Base-by-base conservation (phyloP, 2,797 vertebrate genomes). In the Hypotaenidia okinawae region DNA sequence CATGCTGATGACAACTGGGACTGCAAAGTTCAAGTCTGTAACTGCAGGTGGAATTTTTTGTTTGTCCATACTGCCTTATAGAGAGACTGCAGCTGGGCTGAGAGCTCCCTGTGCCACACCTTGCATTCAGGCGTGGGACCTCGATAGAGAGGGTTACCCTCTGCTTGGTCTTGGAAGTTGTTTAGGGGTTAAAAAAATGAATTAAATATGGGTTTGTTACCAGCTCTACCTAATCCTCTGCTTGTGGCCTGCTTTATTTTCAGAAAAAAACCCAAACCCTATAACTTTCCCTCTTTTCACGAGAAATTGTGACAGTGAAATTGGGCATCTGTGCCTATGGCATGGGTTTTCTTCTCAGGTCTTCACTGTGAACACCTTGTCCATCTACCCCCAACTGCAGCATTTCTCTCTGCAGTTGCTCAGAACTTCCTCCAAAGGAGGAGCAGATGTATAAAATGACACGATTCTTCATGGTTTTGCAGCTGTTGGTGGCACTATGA, bases 401-500 rank as follows among this genome's bases (percentile, higher is more conserved):
- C 37, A 5, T 52, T 90, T 64, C 41, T 84, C 49, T 80, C 28
- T 90, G 72, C 86, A 66, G 75, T 87, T 94, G 86, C 80, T 80
- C 70, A 75, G 74, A 84, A 61, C 61, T 87, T 87, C 54, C 54
- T 92, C 32, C 2, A 1, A 87, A 68, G 54, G 74, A 91, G 77
- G 77, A 87, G 90, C 94, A 89, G 84, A 93, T 95, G 70, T 74
- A 83, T 55, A 90, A 91, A 96, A 78, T 94, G 88, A 59, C 67
- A 84, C 3, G 2, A 93, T 95, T 96, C 75, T 95, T 94, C 67
- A 4, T 62, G 90, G 68, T 32, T 94, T 77, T 90, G 94, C 96
- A 97, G 96, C 96, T 97, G 96, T 90, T 0, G 8, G 84, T 68
- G 47, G 52, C 78, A 67, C 91, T 93, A 88, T 94, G 96, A 95